Conservation (phyloP, 2,888 invertebrate species). For the Eurytoma adleriae region DNA sequence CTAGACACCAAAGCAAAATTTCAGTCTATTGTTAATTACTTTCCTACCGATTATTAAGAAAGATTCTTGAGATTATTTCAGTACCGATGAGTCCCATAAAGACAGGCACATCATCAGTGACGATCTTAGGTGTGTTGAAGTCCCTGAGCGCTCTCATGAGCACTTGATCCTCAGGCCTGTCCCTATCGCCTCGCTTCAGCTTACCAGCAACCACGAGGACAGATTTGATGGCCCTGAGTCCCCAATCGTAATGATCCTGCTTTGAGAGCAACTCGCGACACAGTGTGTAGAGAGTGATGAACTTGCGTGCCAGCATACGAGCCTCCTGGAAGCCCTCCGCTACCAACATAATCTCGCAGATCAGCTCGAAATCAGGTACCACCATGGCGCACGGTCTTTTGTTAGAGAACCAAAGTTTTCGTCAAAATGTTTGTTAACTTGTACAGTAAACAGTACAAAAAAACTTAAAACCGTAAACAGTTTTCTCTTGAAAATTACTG, state of each 20-base stretch:
- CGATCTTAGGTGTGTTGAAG: constrained; percentile 96
- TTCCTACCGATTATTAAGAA: not conserved
- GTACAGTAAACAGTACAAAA: too few relatives aligned
- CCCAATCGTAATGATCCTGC: constrained; percentile 98
- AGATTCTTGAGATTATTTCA: not conserved
- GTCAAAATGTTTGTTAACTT: not conserved
- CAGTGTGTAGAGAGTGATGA: constrained; percentile 93
- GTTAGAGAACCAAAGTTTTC: not conserved
- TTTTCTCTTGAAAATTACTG: not conserved
- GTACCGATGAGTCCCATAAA: constrained; percentile 94
- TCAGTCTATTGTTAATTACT: not conserved
- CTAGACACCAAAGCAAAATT: constrained; percentile 51
- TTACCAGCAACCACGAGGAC: constrained; percentile 96
- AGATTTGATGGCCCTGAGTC: constrained; percentile 95
- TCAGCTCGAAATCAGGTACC: constrained; percentile 96
- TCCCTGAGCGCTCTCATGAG: constrained; percentile 95
- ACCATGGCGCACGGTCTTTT: constrained; percentile 97
- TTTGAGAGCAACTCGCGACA: constrained; percentile 94
- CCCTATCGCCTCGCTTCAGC: constrained; percentile 87
- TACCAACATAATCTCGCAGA: constrained; percentile 97
- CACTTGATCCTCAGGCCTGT: constrained; percentile 93
- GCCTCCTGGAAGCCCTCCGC: constrained; percentile 97
- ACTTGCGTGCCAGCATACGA: constrained; percentile 91
- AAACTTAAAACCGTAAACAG: too few relatives aligned
- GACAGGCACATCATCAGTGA: constrained; percentile 93